Conservation (phyloP, 2,888 invertebrate species). For the Eupithecia vulgata region DNA sequence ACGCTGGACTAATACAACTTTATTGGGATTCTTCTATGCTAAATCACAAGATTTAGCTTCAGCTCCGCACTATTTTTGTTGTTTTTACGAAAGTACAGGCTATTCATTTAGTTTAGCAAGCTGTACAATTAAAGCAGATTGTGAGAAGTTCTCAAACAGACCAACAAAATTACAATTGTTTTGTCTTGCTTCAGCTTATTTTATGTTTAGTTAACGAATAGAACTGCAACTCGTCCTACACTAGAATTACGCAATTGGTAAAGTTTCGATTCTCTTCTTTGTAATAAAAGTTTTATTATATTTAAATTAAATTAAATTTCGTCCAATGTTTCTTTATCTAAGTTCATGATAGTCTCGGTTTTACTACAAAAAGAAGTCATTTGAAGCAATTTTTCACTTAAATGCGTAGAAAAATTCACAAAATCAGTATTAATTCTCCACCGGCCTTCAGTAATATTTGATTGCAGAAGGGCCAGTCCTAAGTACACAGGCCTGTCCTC, state of each 20-base stretch:
- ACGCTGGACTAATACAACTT: constrained; percentile 61
- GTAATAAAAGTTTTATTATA: background rate
- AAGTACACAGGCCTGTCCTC: constrained; percentile 49
- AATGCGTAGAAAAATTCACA: background rate
- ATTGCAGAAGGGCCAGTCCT: constrained; percentile 45
- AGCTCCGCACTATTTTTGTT: constrained; percentile 1
- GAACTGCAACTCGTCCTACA: background rate
- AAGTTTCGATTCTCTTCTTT: background rate
- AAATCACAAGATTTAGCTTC: constrained; percentile 27
- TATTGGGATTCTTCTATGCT: constrained; percentile 55
- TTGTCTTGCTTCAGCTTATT: background rate
- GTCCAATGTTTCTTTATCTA: background rate
- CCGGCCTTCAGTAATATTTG: constrained; percentile 19
- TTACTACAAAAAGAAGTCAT: background rate
- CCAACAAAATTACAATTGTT: background rate
- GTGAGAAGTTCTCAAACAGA: background rate
- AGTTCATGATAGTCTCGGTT: background rate
- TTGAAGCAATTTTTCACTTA: background rate
- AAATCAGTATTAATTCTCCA: background rate
- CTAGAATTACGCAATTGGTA: background rate
- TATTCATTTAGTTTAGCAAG: background rate
- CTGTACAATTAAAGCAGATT: background rate
- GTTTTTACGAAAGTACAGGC: background rate
- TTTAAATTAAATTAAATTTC: background rate
- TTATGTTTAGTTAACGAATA: background rate